Conservation (phyloP, 2,797 vertebrate genomes). For the Loriculus beryllinus region DNA sequence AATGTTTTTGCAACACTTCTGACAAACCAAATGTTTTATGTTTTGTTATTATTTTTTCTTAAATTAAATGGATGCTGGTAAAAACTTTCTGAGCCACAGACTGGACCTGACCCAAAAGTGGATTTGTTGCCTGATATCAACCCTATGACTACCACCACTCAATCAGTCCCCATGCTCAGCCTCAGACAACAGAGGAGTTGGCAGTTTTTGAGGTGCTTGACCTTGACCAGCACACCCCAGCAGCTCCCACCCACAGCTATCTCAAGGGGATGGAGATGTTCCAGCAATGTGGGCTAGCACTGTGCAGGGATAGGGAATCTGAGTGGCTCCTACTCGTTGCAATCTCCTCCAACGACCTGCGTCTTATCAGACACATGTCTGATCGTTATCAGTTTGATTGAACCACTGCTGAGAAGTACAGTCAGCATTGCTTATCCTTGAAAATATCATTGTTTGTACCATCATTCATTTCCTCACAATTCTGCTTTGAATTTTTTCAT, state of each 20-base stretch:
- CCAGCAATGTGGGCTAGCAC: rapidly evolving
- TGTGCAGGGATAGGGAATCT: background rate
- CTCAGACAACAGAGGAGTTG: rapidly evolving
- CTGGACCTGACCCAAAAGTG: background rate
- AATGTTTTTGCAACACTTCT: background rate
- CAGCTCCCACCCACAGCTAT: background rate
- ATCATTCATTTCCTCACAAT: background rate
- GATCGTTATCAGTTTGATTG: background rate
- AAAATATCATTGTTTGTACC: background rate
- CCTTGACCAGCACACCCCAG: background rate
- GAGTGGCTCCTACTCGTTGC: background rate
- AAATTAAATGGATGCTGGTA: background rate
- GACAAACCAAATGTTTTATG: background rate
- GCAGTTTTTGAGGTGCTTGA: background rate
- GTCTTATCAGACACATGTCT: background rate
- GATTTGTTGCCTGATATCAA: background rate
- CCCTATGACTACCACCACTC: background rate
- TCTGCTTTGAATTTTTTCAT: background rate
- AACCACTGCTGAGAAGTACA: background rate
- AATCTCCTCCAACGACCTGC: background rate
- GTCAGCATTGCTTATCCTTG: background rate
- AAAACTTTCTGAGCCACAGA: background rate
- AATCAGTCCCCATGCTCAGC: background rate
- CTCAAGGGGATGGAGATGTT: background rate
- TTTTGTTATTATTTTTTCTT: background rate